Evolutionary conservation across 1,140 invertebrate genomes (phyloP), one percentile per base, ranked within the genome.

Genomic region (Neodiprion fabricii): DNA sequence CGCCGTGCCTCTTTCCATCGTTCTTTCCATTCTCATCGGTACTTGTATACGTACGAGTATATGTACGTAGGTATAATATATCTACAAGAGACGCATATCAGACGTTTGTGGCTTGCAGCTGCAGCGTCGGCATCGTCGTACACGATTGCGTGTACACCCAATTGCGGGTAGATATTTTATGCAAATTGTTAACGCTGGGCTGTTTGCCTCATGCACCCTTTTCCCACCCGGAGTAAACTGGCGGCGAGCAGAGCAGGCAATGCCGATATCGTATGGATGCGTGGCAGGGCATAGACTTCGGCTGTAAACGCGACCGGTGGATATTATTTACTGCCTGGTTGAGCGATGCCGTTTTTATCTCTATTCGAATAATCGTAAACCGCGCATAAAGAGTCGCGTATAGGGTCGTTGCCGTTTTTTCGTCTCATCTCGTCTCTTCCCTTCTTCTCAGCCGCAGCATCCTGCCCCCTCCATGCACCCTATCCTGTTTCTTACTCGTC

Each of bases 291-390:
- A 17, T 61, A 12, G n/a, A 17, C 53, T 47, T 11, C 12, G 23
- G 40, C 67, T 47, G 40, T 69, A 69, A 69, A 69, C 40, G 67
- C 67, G 21, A 23, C 21, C 40, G 12, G 67, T 21, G 11, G 40
- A 69, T 69, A 69, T 69, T 69, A 69, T 69, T 69, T 69, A 69
- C 40, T 69, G 67, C 67, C 21, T 69, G 40, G 17, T 47, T 14
- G 67, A 69, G 40, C 67, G 21, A 12, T 47, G 14, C 21, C 40
- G 17, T 21, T 69, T 69, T 69, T 69, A 69, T 69, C 67, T 69
- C 21, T 14, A 17, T 69, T 7, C 21, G 67, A 69, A 12, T 12
- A 47, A 69, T 23, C 67, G 67, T 69, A 69, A 69, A 23, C 17
- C 23, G 14, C 67, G 67, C 67, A 69, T 17, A 65, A 65, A 69